Evolutionary conservation across 1,140 invertebrate genomes (phyloP).

Genomic region (Phthorimaea operculella): DNA sequence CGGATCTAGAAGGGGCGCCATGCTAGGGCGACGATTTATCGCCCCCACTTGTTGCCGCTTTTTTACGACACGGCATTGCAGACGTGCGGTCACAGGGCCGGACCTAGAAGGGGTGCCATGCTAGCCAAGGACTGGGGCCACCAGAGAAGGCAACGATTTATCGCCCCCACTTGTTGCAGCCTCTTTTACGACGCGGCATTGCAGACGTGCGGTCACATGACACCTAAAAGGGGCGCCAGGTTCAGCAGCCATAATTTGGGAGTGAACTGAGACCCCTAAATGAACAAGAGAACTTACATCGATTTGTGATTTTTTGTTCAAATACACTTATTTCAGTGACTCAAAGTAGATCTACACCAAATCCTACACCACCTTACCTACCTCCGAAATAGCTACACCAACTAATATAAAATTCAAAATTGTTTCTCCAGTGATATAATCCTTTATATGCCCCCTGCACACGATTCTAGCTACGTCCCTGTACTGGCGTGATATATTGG

Average conservation of each 20-base stretch:
- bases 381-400: too few species aligned
- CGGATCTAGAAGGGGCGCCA: neutral
- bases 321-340: too few species aligned
- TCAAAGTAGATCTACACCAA: too few species aligned
- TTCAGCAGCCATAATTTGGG: too few species aligned
- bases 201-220: neutral
- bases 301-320: too few species aligned
- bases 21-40: neutral
- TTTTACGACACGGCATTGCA: constrained; percentile 1
- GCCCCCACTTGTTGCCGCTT: neutral
- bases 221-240: too few species aligned
- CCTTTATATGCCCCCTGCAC: too few species aligned
- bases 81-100: neutral
- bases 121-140: neutral
- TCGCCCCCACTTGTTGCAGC: neutral
- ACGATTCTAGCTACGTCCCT: neutral
- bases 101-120: neutral
- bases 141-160: neutral
- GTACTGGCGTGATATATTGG: neutral
- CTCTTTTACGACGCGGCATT: neutral
- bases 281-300: too few species aligned
- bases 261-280: too few species aligned
- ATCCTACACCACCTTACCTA: too few species aligned
- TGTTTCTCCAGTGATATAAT: too few species aligned
- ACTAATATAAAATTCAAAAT: too few species aligned